phyloP scores from a whole-genome alignment of 2,797 vertebrate genomes.

The Rhinophrynus dorsalis region DNA sequence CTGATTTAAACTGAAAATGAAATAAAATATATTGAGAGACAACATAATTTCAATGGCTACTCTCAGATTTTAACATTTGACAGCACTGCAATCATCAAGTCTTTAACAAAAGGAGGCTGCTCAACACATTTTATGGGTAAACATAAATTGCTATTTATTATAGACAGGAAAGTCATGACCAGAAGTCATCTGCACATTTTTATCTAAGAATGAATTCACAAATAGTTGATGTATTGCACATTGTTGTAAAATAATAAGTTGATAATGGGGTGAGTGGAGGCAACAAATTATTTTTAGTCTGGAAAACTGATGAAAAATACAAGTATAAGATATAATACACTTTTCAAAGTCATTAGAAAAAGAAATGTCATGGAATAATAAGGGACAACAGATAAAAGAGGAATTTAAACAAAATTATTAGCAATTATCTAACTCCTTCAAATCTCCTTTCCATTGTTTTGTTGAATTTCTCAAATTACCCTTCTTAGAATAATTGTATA shows the following conservation, averaged over 20 bases:
- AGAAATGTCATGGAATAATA: neutral
- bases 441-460: too few relatives aligned
- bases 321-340: too few relatives aligned
- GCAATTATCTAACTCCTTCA: too few relatives aligned
- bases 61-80: conserved; percentile 18
- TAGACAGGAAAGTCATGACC: conserved; percentile 4
- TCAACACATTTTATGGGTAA: conserved; percentile 15
- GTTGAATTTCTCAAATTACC: too few relatives aligned
- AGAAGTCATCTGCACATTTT: neutral
- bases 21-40: conserved; percentile 12
- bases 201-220: too few relatives aligned
- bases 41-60: conserved; percentile 29
- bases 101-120: neutral
- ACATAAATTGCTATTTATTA: conserved; percentile 28
- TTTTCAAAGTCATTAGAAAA: neutral
- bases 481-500: too few relatives aligned
- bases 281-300: neutral
- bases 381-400: too few relatives aligned
- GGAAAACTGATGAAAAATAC: too few relatives aligned
- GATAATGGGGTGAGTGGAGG: neutral
- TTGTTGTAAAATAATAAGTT: neutral
- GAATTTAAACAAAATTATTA: too few relatives aligned
- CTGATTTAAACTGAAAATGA: conserved; percentile 1
- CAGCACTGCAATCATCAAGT: conserved; percentile 38
- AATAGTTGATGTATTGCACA: too few relatives aligned